These are phyloP conservation scores for Gambusia holbrooki DNA, from an alignment of 2,113 vertebrate species.

Conservation along the genomic window DNA sequence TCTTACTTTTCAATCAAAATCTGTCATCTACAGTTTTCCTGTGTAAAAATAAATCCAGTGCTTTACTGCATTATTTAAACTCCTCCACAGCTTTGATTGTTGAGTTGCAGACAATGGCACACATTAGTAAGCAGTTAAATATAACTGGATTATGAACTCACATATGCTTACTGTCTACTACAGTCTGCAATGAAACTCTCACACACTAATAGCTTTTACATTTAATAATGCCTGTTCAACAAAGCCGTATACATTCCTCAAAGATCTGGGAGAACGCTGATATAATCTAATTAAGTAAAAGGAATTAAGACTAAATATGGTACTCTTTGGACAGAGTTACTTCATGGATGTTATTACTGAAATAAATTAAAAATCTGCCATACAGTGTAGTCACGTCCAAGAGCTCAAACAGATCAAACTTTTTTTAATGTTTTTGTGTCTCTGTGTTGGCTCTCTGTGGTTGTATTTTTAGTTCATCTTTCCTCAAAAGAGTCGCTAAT, in stretches of 20 bases:
- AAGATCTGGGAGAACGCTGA: conserved; percentile 16
- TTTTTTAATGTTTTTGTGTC: not conserved
- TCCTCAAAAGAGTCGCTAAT: conserved; percentile 27
- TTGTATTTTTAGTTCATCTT: conserved; percentile 33
- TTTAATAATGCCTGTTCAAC: conserved; percentile 33
- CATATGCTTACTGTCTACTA: conserved; percentile 32
- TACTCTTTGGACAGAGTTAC: conserved; percentile 19
- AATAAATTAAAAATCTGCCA: conserved; percentile 35
- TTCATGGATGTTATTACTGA: conserved; percentile 26
- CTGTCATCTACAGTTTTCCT: conserved; percentile 8
- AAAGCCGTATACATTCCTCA: conserved; percentile 28
- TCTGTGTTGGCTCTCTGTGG: conserved; percentile 11
- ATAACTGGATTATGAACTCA: conserved; percentile 54
- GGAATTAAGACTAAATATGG: conserved; percentile 42
- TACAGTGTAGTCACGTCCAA: conserved; percentile 29
- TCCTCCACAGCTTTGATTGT: conserved; percentile 1
- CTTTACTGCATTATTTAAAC: conserved; percentile 18
- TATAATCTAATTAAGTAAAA: conserved; percentile 38
- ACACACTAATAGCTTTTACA: conserved; percentile 30
- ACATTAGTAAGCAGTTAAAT: conserved; percentile 41
- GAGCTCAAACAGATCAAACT: conserved; percentile 17
- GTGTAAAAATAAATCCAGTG: conserved; percentile 4
- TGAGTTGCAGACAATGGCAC: conserved; percentile 37
- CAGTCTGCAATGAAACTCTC: conserved; percentile 44
- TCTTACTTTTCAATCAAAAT: not conserved